Evolutionary conservation across 2,888 invertebrate species (phyloP).

Genomic region (Chalcis sispes): DNA sequence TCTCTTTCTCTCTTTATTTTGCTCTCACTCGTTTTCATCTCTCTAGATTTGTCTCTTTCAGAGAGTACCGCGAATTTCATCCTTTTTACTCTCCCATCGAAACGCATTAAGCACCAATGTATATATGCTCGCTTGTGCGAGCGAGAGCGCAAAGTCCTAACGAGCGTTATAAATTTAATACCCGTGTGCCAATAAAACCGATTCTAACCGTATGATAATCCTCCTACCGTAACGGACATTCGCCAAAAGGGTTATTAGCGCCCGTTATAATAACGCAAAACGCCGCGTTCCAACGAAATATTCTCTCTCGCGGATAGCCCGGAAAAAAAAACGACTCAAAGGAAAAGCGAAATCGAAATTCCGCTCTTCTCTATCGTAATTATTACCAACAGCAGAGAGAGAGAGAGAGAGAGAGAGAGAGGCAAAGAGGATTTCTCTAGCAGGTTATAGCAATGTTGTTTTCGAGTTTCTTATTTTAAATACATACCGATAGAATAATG

Average conservation of each 20-base stretch:
- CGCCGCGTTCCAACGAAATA: not conserved
- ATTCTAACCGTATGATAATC: conserved; percentile 17
- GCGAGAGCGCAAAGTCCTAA: conserved; percentile 14
- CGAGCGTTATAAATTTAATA: conserved; percentile 39
- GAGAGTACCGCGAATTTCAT: not conserved
- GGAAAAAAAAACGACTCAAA: conserved; percentile 6
- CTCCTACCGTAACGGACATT: not conserved
- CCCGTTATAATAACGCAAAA: conserved; percentile 33
- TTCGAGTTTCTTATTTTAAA: conserved; percentile 28
- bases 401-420: no score
- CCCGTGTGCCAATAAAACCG: conserved; percentile 36
- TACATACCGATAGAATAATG: conserved; percentile 24
- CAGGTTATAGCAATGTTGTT: no score
- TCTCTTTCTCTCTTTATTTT: no score
- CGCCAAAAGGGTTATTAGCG: conserved; percentile 28
- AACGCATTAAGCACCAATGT: not conserved
- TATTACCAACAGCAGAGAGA: not conserved
- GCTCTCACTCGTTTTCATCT: no score
- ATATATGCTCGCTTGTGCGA: not conserved
- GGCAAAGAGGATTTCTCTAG: no score
- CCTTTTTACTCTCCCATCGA: not conserved
- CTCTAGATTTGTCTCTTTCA: no score
- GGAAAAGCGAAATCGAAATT: conserved; percentile 16
- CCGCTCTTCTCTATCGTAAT: not conserved
- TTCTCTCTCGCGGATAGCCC: not conserved